These are phyloP conservation scores for Poeciliopsis paucimaculata DNA, from an alignment of 2,797 vertebrate genomes.

Conservation along the genomic window DNA sequence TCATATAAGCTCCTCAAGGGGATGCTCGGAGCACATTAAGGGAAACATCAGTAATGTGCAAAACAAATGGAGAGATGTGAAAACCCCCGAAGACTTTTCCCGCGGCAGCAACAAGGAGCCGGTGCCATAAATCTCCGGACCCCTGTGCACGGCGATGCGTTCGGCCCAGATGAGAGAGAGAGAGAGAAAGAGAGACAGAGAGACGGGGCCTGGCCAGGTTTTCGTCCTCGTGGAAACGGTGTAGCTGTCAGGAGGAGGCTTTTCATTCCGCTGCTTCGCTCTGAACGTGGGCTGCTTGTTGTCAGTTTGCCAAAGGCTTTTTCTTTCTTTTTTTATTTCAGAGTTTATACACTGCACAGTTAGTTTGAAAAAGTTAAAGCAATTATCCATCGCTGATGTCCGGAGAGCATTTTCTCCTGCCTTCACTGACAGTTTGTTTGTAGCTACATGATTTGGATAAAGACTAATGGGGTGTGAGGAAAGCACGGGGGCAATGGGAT, in stretches of 20 bases:
- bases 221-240: constrained; percentile 57
- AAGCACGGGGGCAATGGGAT: constrained; percentile 73
- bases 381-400: constrained; percentile 70
- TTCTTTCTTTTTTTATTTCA: constrained; percentile 30
- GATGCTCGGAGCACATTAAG: constrained; percentile 81
- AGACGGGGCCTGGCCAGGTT: constrained; percentile 53
- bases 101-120: constrained; percentile 68
- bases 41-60: constrained; percentile 84
- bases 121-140: constrained; percentile 83
- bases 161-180: constrained; percentile 27
- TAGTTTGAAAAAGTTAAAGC: constrained; percentile 70
- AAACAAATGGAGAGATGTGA: constrained; percentile 82
- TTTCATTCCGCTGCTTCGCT: constrained; percentile 66
- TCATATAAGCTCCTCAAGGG: constrained; percentile 76
- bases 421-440: constrained; percentile 75
- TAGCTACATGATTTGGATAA: constrained; percentile 79
- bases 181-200: neutral
- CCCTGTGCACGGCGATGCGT: constrained; percentile 64
- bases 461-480: constrained; percentile 81
- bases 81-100: constrained; percentile 75
- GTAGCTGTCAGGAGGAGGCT: constrained; percentile 67
- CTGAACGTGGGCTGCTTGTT: constrained; percentile 65
- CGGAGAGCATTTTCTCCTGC: constrained; percentile 66
- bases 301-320: constrained; percentile 72
- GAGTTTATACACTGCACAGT: constrained; percentile 65